Conservation (phyloP, 2,113 vertebrate species). For the Serilophus lunatus region DNA sequence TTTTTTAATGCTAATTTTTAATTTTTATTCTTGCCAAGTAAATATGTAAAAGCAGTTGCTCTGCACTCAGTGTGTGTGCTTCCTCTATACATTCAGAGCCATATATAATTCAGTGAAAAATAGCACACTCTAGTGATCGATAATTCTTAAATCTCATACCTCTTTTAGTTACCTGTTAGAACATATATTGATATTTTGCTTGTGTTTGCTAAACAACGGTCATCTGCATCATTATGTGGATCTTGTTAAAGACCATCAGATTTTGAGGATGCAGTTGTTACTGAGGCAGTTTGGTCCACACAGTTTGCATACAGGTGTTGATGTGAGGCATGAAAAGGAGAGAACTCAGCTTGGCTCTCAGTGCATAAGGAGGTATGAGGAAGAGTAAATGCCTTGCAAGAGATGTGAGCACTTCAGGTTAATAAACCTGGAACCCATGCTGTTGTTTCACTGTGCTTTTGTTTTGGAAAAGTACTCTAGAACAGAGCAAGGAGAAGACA, state of each 20-base stretch:
- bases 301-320: not conserved
- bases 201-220: not conserved
- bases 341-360: not conserved
- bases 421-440: not conserved
- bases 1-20: not conserved
- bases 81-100: not conserved
- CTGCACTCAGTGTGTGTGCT: not conserved
- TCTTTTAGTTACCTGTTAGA: not conserved
- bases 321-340: not conserved
- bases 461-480: not conserved
- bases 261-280: not conserved
- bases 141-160: not conserved
- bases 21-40: not conserved
- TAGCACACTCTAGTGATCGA: not conserved
- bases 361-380: not conserved
- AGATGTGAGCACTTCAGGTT: not conserved
- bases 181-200: too few relatives aligned
- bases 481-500: not conserved
- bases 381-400: not conserved
- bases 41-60: not conserved
- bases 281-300: not conserved
- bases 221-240: not conserved
- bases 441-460: not conserved
- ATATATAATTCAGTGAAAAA: not conserved
- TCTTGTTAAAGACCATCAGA: not conserved